These are phyloP conservation scores for Drosophila percnosoma DNA, from an alignment of 2,888 invertebrate genomes.

Conservation along the genomic window DNA sequence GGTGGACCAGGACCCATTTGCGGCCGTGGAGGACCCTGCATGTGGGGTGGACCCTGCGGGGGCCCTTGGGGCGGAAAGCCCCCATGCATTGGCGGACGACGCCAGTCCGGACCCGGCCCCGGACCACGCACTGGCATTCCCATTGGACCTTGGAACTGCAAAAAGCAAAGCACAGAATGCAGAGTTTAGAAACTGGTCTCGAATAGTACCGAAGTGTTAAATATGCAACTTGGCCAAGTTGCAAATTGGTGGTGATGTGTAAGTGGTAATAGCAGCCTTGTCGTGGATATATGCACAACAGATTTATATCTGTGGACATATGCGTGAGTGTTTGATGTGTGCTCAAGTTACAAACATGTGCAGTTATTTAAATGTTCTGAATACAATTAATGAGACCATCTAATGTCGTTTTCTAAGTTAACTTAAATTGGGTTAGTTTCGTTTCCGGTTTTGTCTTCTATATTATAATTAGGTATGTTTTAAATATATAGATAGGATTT, in stretches of 20 bases:
- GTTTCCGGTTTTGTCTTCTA: slow-evolving; percentile 28
- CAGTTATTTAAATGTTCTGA: slow-evolving; percentile 75
- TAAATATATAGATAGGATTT: slow-evolving; percentile 38
- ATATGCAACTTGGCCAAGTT: slow-evolving; percentile 18
- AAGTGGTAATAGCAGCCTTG: slow-evolving; percentile 14
- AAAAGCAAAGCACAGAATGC: slow-evolving; percentile 26
- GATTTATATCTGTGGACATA: slow-evolving; percentile 14
- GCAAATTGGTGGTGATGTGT: slow-evolving; percentile 1
- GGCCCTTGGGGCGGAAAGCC: slow-evolving; percentile 87
- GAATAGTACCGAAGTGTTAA: slow-evolving; percentile 1
- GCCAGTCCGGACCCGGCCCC: slow-evolving; percentile 90
- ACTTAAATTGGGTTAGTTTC: slow-evolving; percentile 70
- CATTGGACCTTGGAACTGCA: slow-evolving; percentile 85
- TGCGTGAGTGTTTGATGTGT: slow-evolving; percentile 15
- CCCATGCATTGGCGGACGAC: slow-evolving; percentile 90
- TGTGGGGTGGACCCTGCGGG: slow-evolving; percentile 89
- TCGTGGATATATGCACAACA: slow-evolving; percentile 20
- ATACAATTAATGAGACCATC: slow-evolving; percentile 66
- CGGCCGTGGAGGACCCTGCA: slow-evolving; percentile 88
- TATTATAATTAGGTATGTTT: slow-evolving; percentile 38
- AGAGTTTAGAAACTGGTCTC: slow-evolving; percentile 20
- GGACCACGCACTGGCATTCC: slow-evolving; percentile 86
- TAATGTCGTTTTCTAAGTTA: slow-evolving; percentile 61
- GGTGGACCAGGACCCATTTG: slow-evolving; percentile 86
- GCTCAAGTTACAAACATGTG: slow-evolving; percentile 53